Evolutionary conservation across 2,113 vertebrate species (phyloP), one percentile per base, ranked within the genome.

Genomic region (Microtus richardsoni): DNA sequence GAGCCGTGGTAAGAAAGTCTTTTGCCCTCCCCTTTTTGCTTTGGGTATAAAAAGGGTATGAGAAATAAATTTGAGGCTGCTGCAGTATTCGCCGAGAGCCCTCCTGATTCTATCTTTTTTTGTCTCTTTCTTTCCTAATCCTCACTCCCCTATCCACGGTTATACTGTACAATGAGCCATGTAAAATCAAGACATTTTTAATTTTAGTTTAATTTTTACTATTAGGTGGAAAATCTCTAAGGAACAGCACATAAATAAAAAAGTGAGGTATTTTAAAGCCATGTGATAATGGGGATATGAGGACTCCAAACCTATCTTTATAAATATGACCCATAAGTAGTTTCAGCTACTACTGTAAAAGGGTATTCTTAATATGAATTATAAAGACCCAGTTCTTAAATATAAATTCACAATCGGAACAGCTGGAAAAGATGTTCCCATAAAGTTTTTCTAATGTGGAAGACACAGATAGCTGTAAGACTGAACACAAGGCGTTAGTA

Each of bases 161-260:
- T 74, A 68, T 78, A 17, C n/a, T 93, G 0, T 74, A 47, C 39
- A 82, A 0, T 47, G 47, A 90, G 24, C 12, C 44, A 14, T 36
- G 0, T 60, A 80, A 86, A 91, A 58, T 2, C 75, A 78, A 83
- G 30, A 44, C 47, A 92, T 80, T 80, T 91, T 47, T 47, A 33
- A 88, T 75, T 91, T 64, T 92, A 68, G 26, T 58, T 83, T 91
- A 87, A 68, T 71, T 93, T 93, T 96, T 92, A 92, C 21, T 33
- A 54, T 44, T 30, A 96, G 49, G 82, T 91, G 30, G 78, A 93
- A 91, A 94, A 70, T 64, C 11, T 87, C 64, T 87, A 44, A 78
- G 58, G 83, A 88, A 71, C 9, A 88, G 80, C 24, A 41, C 10
- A 39, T 47, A 62, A 68, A 83, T 14, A 41, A 85, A 58, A 22